Percentiles rank a stretch among this genome's conserved stretches.
These are phyloP conservation scores for Xiphophorus couchianus DNA, from an alignment of 2,113 vertebrate genomes.

Conservation along the genomic window DNA sequence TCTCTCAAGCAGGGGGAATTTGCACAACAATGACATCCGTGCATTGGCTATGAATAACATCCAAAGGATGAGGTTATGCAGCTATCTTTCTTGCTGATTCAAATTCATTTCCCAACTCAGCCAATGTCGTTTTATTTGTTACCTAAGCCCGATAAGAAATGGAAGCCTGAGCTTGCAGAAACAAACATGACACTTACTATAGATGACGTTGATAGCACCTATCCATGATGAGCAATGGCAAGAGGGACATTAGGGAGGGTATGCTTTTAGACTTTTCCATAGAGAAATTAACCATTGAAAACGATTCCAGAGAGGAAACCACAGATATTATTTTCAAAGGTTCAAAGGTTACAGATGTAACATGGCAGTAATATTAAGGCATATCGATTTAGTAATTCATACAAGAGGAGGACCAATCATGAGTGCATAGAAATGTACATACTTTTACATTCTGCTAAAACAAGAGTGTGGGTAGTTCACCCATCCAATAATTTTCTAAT, in stretches of 20 bases:
- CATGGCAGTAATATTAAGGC: conserved; percentile 47
- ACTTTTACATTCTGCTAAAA: no score
- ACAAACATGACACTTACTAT: conserved; percentile 27
- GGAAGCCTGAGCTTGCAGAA: conserved; percentile 28
- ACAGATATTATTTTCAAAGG: conserved; percentile 66
- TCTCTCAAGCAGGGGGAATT: conserved; percentile 66
- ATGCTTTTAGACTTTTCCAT: conserved; percentile 34
- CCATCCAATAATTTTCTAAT: no score
- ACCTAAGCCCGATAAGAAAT: conserved; percentile 25
- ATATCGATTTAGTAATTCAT: neutral
- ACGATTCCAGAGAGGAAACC: conserved; percentile 57
- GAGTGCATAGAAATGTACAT: no score
- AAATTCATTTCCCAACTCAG: conserved; percentile 39
- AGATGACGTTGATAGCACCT: conserved; percentile 32
- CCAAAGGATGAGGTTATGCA: conserved; percentile 46
- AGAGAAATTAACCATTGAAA: conserved; percentile 43
- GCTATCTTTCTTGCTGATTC: conserved; percentile 57
- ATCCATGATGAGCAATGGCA: neutral
- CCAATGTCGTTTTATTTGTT: conserved; percentile 47
- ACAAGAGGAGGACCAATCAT: no score
- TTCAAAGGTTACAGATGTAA: conserved; percentile 49
- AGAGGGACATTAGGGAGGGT: conserved; percentile 37
- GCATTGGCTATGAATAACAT: conserved; percentile 64
- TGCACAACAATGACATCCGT: conserved; percentile 72
- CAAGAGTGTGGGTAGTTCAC: no score